Evolutionary conservation across 2,888 invertebrate genomes (phyloP).

Genomic region (Morpho helenor): DNA sequence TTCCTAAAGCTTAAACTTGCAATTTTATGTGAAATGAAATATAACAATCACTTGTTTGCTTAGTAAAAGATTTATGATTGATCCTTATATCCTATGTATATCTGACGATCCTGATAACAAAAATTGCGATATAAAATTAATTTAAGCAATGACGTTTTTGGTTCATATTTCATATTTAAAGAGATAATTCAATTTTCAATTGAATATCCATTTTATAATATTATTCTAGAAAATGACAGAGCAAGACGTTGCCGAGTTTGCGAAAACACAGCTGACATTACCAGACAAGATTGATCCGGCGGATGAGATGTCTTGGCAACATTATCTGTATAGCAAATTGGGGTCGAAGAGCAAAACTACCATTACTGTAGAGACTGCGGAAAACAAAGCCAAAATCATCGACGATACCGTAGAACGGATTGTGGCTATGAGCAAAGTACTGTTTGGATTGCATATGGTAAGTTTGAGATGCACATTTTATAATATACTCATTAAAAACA

Average conservation of each 20-base stretch:
- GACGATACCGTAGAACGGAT: conserved; percentile 94
- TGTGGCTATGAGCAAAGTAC: conserved; percentile 99
- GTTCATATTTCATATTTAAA: too few species aligned
- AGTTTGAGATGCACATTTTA: conserved; percentile 53
- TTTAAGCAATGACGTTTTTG: too few species aligned
- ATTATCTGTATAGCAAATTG: conserved; percentile 97
- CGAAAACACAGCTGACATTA: conserved; percentile 92
- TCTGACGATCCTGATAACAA: too few species aligned
- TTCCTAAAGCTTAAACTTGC: too few species aligned
- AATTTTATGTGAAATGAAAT: too few species aligned
- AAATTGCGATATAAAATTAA: too few species aligned
- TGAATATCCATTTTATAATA: neutral
- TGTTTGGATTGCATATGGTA: conserved; percentile 99
- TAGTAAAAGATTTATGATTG: too few species aligned
- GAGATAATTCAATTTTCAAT: too few species aligned
- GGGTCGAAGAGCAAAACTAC: conserved; percentile 88
- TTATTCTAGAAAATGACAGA: conserved; percentile 88
- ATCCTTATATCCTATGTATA: too few species aligned
- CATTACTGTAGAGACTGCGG: conserved; percentile 77
- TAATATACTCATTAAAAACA: neutral
- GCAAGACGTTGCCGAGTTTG: conserved; percentile 95
- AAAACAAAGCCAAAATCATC: conserved; percentile 84
- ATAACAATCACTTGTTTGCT: too few species aligned
- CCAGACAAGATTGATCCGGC: conserved; percentile 98
- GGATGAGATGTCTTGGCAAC: conserved; percentile 99